Evolutionary conservation across 1,140 invertebrate species (phyloP).

Genomic region (Akabosia matsudoensis): DNA sequence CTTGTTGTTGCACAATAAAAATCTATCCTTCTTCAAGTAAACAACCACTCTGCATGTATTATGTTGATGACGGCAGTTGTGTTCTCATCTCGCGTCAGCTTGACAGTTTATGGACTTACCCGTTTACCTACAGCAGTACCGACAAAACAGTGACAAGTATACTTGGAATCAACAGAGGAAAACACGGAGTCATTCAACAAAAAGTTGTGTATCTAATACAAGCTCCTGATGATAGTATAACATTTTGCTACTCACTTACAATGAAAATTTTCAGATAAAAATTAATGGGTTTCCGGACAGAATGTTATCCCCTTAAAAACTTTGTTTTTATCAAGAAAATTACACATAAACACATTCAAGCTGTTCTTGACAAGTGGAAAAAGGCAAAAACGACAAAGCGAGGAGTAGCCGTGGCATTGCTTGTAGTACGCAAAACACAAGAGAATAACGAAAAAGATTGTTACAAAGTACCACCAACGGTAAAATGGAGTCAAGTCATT

Average conservation of each 20-base stretch:
- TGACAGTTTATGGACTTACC: background rate
- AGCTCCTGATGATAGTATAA: background rate
- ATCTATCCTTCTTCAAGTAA: background rate
- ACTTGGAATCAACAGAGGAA: background rate
- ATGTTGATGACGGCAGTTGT: background rate
- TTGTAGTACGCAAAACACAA: too few species aligned
- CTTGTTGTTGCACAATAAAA: background rate
- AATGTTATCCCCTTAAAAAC: background rate
- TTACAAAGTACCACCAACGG: conserved; percentile 1
- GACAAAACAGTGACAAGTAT: background rate
- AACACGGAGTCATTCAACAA: background rate
- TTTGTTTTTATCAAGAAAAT: background rate
- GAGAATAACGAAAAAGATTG: background rate
- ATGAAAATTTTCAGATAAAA: conserved; percentile 7
- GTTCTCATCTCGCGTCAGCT: background rate
- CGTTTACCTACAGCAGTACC: background rate
- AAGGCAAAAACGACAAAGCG: background rate
- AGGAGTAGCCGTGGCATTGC: too few species aligned
- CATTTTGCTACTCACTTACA: background rate
- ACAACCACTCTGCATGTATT: background rate
- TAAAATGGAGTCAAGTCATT: conserved; percentile 20
- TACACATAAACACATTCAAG: background rate
- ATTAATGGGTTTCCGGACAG: conserved; percentile 5
- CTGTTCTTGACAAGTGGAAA: conserved; percentile 13
- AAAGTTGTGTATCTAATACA: too few species aligned